Percentiles rank a stretch among this genome's conserved stretches.
Evolutionary conservation across 2,888 invertebrate genomes (phyloP).

Genomic region (Aleiodes testaceus): DNA sequence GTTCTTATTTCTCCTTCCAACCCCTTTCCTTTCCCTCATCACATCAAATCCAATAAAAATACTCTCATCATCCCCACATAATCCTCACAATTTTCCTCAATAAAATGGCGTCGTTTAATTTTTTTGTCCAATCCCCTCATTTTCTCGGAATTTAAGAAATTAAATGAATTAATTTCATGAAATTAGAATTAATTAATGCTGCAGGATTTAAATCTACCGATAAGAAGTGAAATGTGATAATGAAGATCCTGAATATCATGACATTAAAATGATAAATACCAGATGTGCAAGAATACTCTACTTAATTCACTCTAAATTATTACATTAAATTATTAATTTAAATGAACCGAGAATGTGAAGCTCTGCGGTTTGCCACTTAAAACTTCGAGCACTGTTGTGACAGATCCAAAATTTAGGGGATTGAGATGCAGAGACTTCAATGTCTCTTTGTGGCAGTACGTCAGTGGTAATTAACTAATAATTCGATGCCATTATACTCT

Average conservation of each 20-base stretch:
- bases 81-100: not conserved
- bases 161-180: not conserved
- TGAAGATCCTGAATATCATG: not conserved
- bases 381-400: no score
- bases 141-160: not conserved
- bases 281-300: no score
- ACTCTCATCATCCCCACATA: not conserved
- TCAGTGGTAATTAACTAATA: slow-evolving; percentile 17
- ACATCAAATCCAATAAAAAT: not conserved
- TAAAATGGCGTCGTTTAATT: slow-evolving; percentile 3
- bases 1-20: slow-evolving; percentile 18
- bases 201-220: slow-evolving; percentile 20
- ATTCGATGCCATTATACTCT: slow-evolving; percentile 2
- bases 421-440: not conserved
- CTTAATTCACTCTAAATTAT: no score
- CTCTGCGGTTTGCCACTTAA: no score
- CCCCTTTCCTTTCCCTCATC: not conserved
- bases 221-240: slow-evolving; percentile 23
- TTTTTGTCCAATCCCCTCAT: not conserved
- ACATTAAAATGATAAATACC: no score
- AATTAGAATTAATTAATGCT: slow-evolving; percentile 21
- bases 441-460: slow-evolving; percentile 1
- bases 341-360: no score
- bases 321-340: no score
- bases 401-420: not conserved